phyloP scores from a whole-genome alignment of 2,888 invertebrate species.

The Prionchulus punctatus region DNA sequence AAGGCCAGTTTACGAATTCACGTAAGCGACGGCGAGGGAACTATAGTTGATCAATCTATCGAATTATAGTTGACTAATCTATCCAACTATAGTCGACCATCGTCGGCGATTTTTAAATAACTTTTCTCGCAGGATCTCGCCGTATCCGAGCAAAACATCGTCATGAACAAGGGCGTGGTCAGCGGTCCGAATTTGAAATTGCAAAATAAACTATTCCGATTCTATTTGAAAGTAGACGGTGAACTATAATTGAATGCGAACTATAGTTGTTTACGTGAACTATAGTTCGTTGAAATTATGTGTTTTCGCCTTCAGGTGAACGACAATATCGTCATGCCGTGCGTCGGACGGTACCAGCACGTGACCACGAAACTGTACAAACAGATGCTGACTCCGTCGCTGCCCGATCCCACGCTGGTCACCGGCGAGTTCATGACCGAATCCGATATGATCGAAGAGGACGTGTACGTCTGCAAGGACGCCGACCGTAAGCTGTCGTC shows the following conservation, averaged over 20 bases:
- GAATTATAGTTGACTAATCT: too few species aligned
- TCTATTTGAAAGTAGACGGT: conserved; percentile 8
- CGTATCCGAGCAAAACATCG: conserved; percentile 1
- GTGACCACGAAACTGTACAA: not conserved
- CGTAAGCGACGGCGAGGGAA: conserved; percentile 36
- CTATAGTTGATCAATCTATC: too few species aligned
- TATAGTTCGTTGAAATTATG: too few species aligned
- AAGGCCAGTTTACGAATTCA: conserved; percentile 55
- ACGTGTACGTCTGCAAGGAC: not conserved
- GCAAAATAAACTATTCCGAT: conserved; percentile 6
- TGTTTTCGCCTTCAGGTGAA: not conserved
- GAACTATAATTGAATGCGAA: too few species aligned
- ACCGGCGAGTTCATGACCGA: not conserved
- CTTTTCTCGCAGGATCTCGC: not conserved
- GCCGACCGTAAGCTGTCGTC: not conserved
- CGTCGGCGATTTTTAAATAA: too few species aligned
- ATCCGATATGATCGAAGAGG: not conserved
- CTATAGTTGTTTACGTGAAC: too few species aligned
- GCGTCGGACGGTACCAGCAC: not conserved
- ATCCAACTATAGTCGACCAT: too few species aligned
- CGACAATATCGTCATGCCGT: not conserved
- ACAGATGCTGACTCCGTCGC: not conserved
- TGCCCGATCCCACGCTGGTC: not conserved
- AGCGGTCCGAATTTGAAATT: conserved; percentile 5
- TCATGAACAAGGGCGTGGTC: not conserved